Evolutionary conservation across 2,113 vertebrate species (phyloP).

Genomic region (Rhinogobius similis): DNA sequence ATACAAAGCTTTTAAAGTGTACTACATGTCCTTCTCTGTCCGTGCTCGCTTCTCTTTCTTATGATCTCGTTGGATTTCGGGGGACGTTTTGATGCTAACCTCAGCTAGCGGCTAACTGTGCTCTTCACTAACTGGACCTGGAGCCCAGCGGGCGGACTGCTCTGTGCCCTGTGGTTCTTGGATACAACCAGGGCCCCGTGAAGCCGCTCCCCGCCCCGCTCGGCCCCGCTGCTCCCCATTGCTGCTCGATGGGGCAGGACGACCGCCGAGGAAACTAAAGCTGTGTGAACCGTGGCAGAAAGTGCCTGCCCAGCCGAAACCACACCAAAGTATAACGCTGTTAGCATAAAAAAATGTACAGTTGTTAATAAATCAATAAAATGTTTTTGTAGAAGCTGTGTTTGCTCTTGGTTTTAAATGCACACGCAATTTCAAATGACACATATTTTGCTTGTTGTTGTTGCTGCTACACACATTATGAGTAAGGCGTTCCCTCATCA

Average conservation of each 20-base stretch:
- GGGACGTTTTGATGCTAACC: conserved; percentile 56
- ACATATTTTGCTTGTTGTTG: too few species aligned
- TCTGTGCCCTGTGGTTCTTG: conserved; percentile 55
- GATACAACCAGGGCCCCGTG: conserved; percentile 32
- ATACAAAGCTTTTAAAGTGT: conserved; percentile 50
- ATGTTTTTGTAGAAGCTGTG: conserved; percentile 71
- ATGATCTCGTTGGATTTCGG: conserved; percentile 44
- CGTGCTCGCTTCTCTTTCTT: conserved; percentile 64
- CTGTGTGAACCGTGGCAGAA: conserved; percentile 35
- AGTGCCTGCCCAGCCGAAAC: conserved; percentile 65
- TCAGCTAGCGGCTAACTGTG: conserved; percentile 52
- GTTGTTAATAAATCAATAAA: conserved; percentile 82
- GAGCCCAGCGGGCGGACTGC: not conserved
- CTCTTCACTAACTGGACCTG: conserved; percentile 43
- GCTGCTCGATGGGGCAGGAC: too few species aligned
- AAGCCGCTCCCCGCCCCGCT: not conserved
- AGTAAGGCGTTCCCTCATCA: too few species aligned
- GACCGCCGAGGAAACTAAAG: not conserved
- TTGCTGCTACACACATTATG: too few species aligned
- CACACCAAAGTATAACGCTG: conserved; percentile 84
- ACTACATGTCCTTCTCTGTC: conserved; percentile 58
- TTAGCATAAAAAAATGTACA: conserved; percentile 79
- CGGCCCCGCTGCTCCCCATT: too few species aligned
- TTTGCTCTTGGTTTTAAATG: conserved; percentile 5
- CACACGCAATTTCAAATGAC: too few species aligned